Base-by-base conservation (phyloP, 92 coral and sea anemone species). In the Micromussa lordhowensis region DNA sequence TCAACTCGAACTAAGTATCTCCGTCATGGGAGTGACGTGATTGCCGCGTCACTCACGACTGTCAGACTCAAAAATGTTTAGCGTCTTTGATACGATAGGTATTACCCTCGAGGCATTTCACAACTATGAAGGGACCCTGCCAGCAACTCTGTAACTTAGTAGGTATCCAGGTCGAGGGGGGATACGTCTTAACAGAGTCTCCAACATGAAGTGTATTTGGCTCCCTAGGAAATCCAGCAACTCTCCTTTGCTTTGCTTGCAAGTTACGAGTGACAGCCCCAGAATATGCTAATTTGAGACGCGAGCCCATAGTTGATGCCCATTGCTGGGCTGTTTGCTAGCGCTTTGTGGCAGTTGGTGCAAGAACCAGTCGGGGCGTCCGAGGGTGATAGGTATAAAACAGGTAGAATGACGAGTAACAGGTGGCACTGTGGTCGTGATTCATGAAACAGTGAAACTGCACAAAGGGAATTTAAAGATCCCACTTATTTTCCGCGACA, bases 391-490 rank as follows among this genome's bases (percentile, higher is more conserved):
- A 73, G 3, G 92, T 88, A 49, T 86, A 66, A 22, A 64, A 30
- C 63, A 93, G 68, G 81, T 82, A 93, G 61, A 93, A 90, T 26
- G 91, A 93, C 79, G 88, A 93, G 74, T 84, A 87, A 35, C 85
- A 82, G 16, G 90, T 93, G 40, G 93, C 73, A 28, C 70, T 82
- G 69, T 93, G 93, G 80, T 87, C 92, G 7, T 88, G 86, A 78
- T 84, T 93, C 91, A 55, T 85, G 79, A n/a, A n/a, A n/a, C 81
- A 87, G 73, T 90, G 79, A 81, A 84, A 91, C 28, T 78, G 90
- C 11, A 88, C 77, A 36, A 63, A 92, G 32, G 85, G 85, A 32
- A 88, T 74, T 78, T 88, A 76, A 30, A 92, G 82, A 75, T 92
- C 92, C 78, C 90, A 88, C 48, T 88, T 54, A 9, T 32, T 69